Base-by-base conservation (phyloP, 2,888 invertebrate genomes). In the Conchocele bisecta region DNA sequence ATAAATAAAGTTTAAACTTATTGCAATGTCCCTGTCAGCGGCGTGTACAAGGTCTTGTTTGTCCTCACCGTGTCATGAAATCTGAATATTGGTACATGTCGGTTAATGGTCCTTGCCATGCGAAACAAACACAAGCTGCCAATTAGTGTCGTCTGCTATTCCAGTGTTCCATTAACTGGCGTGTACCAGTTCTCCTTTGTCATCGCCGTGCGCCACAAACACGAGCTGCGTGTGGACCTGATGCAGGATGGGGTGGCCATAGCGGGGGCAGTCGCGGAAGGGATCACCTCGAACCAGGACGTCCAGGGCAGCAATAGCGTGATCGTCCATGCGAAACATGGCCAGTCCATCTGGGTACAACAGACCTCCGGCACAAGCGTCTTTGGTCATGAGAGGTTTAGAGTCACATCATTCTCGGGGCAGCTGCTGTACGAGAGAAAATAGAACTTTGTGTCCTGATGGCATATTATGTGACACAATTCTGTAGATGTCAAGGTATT, bases 171-270 rank as follows among this genome's bases (percentile, higher is more conserved):
- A 11, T 17, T 24, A 15, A 26, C 22, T 2, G 54, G 54, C 39
- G 39, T 54, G 2, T 54, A 54, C 33, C 33, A 26, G 17, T 54
- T 54, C n/a, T 39, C 35, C 9, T 54, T 37, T 15, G 54, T 54
- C 37, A n/a, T 54, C n/a, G 35, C 35, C 13, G 37, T 39, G 24
- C 20, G 39, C 3, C 37, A 39, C 22, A 11, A n/a, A 17, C 9
- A 54, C 17, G 54, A 54, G n/a, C 35, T 54, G 11, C 37, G 54
- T 9, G 9, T 20, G 20, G 39, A 54, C 26, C 39, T 54, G 7
- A 6, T 37, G 9, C 37, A 26, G 6, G 54, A 54, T 22, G 54
- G 54, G 2, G 39, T 39, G 35, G 39, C 39, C 15, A 28, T 37
- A 15, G 24, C 26, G 11, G 54, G 54, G 2, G 54, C 39, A 6